Evolutionary conservation across 1,140 invertebrate genomes (phyloP), one percentile per base, ranked within the genome.

Genomic region (Meteorus sp.): DNA sequence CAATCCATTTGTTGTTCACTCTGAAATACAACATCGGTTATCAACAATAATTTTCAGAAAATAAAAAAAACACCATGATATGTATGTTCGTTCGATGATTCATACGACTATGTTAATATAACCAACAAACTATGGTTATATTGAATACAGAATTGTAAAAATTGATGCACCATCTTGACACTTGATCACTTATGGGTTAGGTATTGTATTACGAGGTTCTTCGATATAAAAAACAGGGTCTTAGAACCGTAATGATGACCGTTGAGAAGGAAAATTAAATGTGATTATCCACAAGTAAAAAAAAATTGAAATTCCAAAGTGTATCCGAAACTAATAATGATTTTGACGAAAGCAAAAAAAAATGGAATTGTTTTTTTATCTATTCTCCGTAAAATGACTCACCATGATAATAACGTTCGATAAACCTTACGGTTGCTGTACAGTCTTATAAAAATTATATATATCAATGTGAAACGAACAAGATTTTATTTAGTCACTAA

Each of bases 1-100:
- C 94, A 97, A 82, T 99, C 97, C 85, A 99, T 91, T 81, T 98
- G 95, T 81, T 95, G 89, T 73, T 98, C 96, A 72, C 91, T 93
- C 95, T 97, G 75, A 63, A 87, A 86, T 62, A 62, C 56, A 70
- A 60, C 50, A 57, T 56, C n/a, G 9, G 55, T 45, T 57, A 59
- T 41, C 50, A 56, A 15, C 17, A 51, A 50, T 41, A 25, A 39
- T 19, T 19, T 8, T 39, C 48, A 31, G 1, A 20, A 27, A 43
- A 11, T 35, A 6, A 52, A 20, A 31, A 27, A 23, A 33, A 45
- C 31, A 11, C 33, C 13, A 19, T n/a, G 11, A 50, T n/a, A 51
- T 9, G 23, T 47, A 58, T 43, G 19, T 35, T 19, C 43, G 39
- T 33, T 45, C 33, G 17, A n/a, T 51, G 47, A 62, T 55, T n/a